Conservation (phyloP, 2,113 vertebrate species). For the Synodontis membranacea region DNA sequence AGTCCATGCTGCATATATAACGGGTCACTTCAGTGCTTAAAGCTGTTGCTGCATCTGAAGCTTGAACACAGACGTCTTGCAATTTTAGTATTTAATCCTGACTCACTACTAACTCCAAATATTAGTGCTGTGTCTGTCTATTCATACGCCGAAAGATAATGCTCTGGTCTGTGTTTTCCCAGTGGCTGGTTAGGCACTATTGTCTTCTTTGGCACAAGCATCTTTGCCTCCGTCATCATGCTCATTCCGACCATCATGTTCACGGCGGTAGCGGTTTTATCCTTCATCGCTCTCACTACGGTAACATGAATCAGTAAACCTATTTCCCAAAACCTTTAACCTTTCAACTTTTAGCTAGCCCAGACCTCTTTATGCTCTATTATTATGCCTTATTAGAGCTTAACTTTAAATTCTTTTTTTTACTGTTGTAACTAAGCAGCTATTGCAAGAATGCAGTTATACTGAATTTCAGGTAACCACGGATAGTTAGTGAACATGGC, state of each 20-base stretch:
- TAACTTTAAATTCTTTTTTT: neutral
- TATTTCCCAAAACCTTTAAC: neutral
- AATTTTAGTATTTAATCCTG: neutral
- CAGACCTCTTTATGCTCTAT: neutral
- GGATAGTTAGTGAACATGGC: too few species aligned
- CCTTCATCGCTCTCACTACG: slow-evolving; percentile 92
- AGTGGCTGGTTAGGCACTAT: slow-evolving; percentile 95
- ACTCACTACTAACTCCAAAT: neutral
- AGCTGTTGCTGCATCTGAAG: neutral
- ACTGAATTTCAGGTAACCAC: too few species aligned
- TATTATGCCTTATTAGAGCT: neutral
- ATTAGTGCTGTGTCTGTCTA: neutral
- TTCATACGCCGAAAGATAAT: neutral
- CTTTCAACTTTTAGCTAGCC: neutral
- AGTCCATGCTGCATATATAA: neutral
- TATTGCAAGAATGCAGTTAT: too few species aligned
- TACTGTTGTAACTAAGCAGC: too few species aligned
- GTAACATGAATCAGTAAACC: slow-evolving; percentile 64
- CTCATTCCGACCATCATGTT: slow-evolving; percentile 93
- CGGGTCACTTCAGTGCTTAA: neutral
- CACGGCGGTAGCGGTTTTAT: slow-evolving; percentile 85
- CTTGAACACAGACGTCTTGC: neutral
- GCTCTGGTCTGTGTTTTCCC: slow-evolving; percentile 53
- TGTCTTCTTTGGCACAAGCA: slow-evolving; percentile 89
- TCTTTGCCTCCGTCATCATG: slow-evolving; percentile 89